Evolutionary conservation across 2,797 vertebrate genomes (phyloP).

Genomic region (Muscicapa striata): DNA sequence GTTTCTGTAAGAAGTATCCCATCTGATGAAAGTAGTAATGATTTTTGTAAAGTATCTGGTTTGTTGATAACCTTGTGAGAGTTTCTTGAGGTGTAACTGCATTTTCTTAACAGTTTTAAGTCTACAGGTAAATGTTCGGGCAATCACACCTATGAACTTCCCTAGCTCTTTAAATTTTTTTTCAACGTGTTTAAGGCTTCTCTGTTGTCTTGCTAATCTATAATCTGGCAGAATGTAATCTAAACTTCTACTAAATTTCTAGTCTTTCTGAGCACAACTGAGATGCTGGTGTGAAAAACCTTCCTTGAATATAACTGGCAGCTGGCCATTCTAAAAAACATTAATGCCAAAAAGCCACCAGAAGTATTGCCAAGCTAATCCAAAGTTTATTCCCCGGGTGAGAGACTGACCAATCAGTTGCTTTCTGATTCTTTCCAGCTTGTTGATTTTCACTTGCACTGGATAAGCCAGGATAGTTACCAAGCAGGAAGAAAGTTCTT

Average conservation of each 20-base stretch:
- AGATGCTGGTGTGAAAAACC: background rate
- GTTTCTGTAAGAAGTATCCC: background rate
- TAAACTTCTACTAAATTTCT: background rate
- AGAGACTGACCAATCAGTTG: background rate
- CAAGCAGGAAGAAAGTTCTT: background rate
- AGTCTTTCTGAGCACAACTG: background rate
- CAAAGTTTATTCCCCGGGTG: background rate
- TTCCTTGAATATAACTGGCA: background rate
- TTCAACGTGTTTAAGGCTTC: background rate
- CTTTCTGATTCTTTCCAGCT: background rate
- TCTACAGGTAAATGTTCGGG: background rate
- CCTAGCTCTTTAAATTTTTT: background rate
- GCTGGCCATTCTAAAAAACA: background rate
- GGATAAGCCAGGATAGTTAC: background rate
- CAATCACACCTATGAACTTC: background rate
- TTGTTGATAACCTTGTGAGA: background rate
- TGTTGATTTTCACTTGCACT: background rate
- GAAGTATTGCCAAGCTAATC: background rate
- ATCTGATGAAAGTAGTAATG: background rate
- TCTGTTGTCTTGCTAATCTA: background rate
- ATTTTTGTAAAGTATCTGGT: background rate
- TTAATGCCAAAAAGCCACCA: background rate
- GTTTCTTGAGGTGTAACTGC: background rate
- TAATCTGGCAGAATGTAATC: background rate
- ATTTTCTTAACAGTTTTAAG: background rate